Evolutionary conservation across 2,888 invertebrate genomes (phyloP).

Genomic region (Tetragnatha montana): DNA sequence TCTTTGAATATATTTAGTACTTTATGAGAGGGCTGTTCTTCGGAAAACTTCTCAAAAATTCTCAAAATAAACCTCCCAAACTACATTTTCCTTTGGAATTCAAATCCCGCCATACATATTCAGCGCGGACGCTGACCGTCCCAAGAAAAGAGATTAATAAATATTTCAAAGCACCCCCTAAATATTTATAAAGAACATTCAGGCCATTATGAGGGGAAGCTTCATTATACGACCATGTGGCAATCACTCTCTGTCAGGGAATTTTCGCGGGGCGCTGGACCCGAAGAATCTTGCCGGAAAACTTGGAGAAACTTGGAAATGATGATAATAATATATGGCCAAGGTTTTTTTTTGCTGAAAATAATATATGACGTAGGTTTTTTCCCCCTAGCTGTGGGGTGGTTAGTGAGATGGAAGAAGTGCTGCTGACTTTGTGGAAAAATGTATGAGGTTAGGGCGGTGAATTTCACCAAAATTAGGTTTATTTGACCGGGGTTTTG

Average conservation of each 20-base stretch:
- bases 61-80: background rate
- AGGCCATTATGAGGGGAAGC: conserved; percentile 19
- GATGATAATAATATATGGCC: background rate
- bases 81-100: background rate
- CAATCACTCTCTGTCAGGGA: conserved; percentile 25
- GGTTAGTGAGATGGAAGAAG: background rate
- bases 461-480: too few relatives aligned
- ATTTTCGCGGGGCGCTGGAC: background rate
- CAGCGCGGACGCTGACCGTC: background rate
- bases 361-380: background rate
- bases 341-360: background rate
- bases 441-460: background rate
- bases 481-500: too few relatives aligned
- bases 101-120: background rate
- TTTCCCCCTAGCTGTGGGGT: background rate
- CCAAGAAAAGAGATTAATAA: conserved; percentile 1
- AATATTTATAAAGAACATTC: conserved; percentile 35
- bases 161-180: background rate
- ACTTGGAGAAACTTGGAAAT: background rate
- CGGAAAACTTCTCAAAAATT: background rate
- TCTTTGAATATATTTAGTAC: too few relatives aligned
- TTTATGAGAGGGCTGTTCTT: too few relatives aligned
- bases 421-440: background rate
- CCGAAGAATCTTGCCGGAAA: conserved; percentile 15
- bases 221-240: conserved; percentile 1